A percentile compares a stretch with the other conserved stretches of the same genome.
Conservation (phyloP, 2,113 vertebrate genomes). For the Dendrocopos noguchii region DNA sequence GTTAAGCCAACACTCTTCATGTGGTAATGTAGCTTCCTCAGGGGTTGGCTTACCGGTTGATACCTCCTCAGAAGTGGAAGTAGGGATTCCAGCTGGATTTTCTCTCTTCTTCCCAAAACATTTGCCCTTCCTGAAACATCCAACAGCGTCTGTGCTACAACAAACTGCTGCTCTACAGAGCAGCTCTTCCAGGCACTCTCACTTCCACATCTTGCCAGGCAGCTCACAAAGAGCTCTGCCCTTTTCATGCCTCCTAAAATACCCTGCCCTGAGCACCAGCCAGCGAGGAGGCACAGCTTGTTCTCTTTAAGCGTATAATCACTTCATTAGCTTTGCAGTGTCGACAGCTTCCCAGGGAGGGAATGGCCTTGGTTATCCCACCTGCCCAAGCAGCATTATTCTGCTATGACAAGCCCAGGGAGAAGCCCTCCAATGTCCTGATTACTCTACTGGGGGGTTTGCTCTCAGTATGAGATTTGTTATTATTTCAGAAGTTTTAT, state of each 20-base stretch:
- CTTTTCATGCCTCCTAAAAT: not conserved
- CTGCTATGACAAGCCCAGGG: not conserved
- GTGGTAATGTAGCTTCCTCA: not conserved
- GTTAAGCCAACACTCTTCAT: not conserved
- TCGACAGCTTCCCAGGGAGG: not conserved
- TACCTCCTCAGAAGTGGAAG: not conserved
- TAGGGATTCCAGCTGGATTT: not conserved
- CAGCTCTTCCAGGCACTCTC: fast-evolving
- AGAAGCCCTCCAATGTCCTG: not conserved
- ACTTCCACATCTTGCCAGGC: fast-evolving
- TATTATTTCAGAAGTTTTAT: not conserved
- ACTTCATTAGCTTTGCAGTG: not conserved
- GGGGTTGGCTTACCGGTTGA: not conserved
- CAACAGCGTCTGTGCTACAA: fast-evolving
- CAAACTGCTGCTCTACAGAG: not conserved
- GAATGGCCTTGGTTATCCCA: not conserved
- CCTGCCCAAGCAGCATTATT: not conserved
- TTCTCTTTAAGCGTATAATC: not conserved
- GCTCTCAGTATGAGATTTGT: not conserved
- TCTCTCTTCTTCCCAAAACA: not conserved
- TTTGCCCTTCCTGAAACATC: not conserved
- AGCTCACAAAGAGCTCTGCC: fast-evolving
- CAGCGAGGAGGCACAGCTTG: not conserved
- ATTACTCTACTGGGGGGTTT: not conserved
- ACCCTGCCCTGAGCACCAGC: not conserved